Conservation (phyloP, 2,797 vertebrate genomes). For the Pogonophryne albipinna region DNA sequence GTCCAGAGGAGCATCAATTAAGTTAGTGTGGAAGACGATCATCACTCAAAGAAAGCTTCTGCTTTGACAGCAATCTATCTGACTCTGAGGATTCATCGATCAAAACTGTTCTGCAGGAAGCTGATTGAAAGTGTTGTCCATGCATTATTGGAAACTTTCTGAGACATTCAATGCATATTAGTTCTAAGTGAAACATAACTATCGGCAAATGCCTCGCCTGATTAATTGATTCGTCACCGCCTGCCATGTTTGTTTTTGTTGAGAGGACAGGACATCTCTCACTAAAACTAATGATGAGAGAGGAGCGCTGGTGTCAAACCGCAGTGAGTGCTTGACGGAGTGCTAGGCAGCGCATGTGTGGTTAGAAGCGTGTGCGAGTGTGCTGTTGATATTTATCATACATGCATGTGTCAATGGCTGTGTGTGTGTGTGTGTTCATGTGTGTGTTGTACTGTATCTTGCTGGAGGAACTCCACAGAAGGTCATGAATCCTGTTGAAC, state of each 20-base stretch:
- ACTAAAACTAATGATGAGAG: conserved; percentile 79
- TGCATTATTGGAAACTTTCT: conserved; percentile 79
- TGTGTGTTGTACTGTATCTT: conserved; percentile 49
- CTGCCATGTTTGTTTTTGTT: conserved; percentile 83
- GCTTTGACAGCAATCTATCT: conserved; percentile 71
- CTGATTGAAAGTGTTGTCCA: conserved; percentile 71
- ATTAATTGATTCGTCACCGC: conserved; percentile 79
- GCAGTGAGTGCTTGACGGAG: conserved; percentile 70
- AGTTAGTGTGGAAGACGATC: conserved; percentile 38
- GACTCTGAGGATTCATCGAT: conserved; percentile 72
- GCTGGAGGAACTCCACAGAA: conserved; percentile 63
- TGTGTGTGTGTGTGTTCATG: conserved; percentile 5
- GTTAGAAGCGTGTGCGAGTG: conserved; percentile 30
- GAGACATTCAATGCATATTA: conserved; percentile 80
- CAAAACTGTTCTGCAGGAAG: conserved; percentile 43
- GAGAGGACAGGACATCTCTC: conserved; percentile 77
- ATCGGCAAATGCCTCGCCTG: conserved; percentile 77
- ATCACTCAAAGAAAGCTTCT: conserved; percentile 63
- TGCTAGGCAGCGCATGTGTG: conserved; percentile 50
- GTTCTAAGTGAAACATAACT: conserved; percentile 82
- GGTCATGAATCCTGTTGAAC: conserved; percentile 66
- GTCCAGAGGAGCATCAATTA: conserved; percentile 47
- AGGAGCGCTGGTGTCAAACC: conserved; percentile 68
- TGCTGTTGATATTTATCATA: conserved; percentile 25
- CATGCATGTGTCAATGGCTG: too few relatives aligned